Evolutionary conservation across 2,888 invertebrate species (phyloP), one percentile per base, ranked within the genome.

Genomic region (Lumbricus terrestris): DNA sequence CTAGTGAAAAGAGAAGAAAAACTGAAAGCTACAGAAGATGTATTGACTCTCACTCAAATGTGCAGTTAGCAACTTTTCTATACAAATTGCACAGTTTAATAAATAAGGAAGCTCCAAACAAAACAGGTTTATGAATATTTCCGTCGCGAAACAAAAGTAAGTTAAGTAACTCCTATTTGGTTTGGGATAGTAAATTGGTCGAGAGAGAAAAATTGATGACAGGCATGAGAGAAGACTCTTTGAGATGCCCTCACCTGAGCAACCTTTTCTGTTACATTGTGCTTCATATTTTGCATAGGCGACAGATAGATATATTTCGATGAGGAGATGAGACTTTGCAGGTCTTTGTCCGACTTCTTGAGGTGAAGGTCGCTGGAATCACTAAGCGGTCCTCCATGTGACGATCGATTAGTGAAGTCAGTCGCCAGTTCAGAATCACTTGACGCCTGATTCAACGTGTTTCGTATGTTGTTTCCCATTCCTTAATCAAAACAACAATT

Each of bases 261-360:
- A 92, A 97, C 97, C 96, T 97, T 97, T 95, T 97, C 97, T 90
- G 97, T 97, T 96, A 97, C 97, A 94, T 97, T 95, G 89, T 95
- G 95, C 91, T 95, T 95, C 93, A 95, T 93, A 90, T 94, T 94
- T 89, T 93, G 94, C 89, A 94, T 93, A 42, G 93, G 94, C 82
- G 94, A 93, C 69, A 94, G 92, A 90, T 94, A 93, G 88, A 94
- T 92, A 47, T 93, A 93, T 88, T 94, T 93, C 54, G 93, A 91
- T 37, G 93, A 92, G 23, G 93, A 92, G 38, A 92, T 91, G 34
- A 93, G 89, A 20, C 82, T 37, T 93, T 94, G 94, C 20, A 85
- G 38, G 40, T 94, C 94, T 69, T 92, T 93, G 82, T 93, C 93
- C n/a, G 91, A 54, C n/a, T 91, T 92, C 88, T 93, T 92, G 89